Conservation (phyloP, 1,140 invertebrate species). For the Trachymyrmex septentrionalis region DNA sequence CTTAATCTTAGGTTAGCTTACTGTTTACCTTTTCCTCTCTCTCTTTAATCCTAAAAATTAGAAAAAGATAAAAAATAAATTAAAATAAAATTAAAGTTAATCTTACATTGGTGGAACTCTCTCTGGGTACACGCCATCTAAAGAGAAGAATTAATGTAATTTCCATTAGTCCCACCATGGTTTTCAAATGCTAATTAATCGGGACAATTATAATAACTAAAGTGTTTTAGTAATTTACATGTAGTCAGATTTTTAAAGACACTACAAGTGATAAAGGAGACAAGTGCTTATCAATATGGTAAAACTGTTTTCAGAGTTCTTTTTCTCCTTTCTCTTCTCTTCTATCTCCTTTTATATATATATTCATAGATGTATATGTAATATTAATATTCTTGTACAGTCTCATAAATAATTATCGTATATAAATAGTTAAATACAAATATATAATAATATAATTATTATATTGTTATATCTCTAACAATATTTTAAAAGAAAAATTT, state of each 20-base stretch:
- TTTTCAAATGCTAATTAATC: neutral
- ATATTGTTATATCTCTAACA: neutral
- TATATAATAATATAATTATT: too few relatives aligned
- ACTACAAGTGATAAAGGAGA: neutral
- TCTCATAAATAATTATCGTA: neutral
- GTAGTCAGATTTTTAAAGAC: neutral
- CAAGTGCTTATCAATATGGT: neutral
- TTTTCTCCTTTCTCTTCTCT: neutral
- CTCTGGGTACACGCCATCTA: neutral
- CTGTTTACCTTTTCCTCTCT: too few relatives aligned
- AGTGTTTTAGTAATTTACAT: neutral
- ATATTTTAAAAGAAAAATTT: slow-evolving; percentile 1
- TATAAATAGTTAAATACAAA: neutral
- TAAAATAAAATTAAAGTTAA: too few relatives aligned
- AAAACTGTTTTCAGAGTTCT: neutral
- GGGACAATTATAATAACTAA: neutral
- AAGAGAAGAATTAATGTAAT: slow-evolving; percentile 6
- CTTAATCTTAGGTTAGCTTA: too few relatives aligned
- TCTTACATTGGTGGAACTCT: too few relatives aligned
- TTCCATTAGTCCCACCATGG: neutral
- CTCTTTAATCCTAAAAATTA: too few relatives aligned
- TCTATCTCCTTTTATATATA: too few relatives aligned
- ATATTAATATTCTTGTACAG: neutral
- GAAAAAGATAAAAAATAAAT: too few relatives aligned
- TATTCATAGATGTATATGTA: neutral